Evolutionary conservation across 2,888 invertebrate genomes (phyloP).

Genomic region (Thysanoteuthis rhombus): DNA sequence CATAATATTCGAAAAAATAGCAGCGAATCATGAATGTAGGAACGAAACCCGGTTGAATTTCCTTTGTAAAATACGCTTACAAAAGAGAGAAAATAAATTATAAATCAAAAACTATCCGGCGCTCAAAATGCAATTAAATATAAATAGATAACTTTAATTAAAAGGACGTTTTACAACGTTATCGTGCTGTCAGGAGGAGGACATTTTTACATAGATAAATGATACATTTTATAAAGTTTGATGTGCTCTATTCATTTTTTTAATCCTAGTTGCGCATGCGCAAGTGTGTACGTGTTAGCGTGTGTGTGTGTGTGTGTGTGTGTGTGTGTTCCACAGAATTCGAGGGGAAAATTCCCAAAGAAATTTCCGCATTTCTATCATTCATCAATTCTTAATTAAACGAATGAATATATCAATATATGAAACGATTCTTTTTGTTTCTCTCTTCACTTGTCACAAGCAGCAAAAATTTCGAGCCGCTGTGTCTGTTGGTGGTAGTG

Average conservation of each 20-base stretch:
- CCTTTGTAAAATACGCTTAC: neutral
- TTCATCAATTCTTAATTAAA: neutral
- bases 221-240: neutral
- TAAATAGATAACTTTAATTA: constrained; percentile 12
- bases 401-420: constrained; percentile 12
- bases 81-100: neutral
- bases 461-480: neutral
- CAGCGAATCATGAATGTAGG: too few relatives aligned
- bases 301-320: neutral
- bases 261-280: too few relatives aligned
- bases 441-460: neutral
- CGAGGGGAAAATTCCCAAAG: neutral
- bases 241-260: neutral
- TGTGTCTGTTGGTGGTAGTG: neutral
- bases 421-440: neutral
- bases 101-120: neutral
- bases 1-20: too few relatives aligned
- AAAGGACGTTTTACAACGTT: neutral
- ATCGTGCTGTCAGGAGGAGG: neutral
- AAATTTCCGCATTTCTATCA: neutral
- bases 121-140: neutral
- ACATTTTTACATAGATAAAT: constrained; percentile 12
- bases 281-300: too few relatives aligned
- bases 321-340: too few relatives aligned
- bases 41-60: neutral